These are phyloP conservation scores for Melanogrammus aeglefinus DNA, from an alignment of 2,797 vertebrate genomes.

Conservation along the genomic window DNA sequence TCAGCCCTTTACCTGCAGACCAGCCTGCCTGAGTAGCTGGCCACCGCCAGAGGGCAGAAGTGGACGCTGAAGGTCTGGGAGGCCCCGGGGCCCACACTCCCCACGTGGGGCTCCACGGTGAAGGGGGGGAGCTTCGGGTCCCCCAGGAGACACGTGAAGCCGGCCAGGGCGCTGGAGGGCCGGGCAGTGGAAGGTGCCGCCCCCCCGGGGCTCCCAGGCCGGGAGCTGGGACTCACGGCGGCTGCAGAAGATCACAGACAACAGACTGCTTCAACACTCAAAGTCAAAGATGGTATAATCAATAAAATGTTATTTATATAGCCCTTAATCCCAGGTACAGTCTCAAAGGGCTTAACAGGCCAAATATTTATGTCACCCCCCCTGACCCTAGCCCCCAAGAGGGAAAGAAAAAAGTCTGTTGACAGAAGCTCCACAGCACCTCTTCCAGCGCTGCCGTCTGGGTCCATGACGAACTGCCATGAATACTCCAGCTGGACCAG, in stretches of 20 bases:
- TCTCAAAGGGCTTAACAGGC: no score
- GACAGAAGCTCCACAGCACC: conserved; percentile 40
- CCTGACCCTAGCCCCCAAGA: no score
- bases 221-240: conserved; percentile 34
- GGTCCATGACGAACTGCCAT: conserved; percentile 69
- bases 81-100: conserved; percentile 67
- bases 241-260: conserved; percentile 5
- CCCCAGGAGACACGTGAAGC: conserved; percentile 31
- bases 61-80: conserved; percentile 71
- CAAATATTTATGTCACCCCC: no score
- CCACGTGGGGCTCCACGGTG: conserved; percentile 74
- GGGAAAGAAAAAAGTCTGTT: no score
- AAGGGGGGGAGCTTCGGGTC: conserved; percentile 52
- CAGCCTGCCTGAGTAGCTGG: conserved; percentile 74
- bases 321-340: no score
- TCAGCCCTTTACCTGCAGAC: conserved; percentile 71
- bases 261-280: not conserved
- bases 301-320: no score
- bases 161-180: conserved; percentile 50
- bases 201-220: conserved; percentile 30
- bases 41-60: conserved; percentile 78
- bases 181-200: conserved; percentile 13
- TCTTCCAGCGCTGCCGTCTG: conserved; percentile 42
- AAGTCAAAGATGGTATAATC: not conserved
- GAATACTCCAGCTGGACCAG: conserved; percentile 76